These are phyloP conservation scores for Ceriagrion tenellum DNA, from an alignment of 2,888 invertebrate genomes.

Conservation along the genomic window DNA sequence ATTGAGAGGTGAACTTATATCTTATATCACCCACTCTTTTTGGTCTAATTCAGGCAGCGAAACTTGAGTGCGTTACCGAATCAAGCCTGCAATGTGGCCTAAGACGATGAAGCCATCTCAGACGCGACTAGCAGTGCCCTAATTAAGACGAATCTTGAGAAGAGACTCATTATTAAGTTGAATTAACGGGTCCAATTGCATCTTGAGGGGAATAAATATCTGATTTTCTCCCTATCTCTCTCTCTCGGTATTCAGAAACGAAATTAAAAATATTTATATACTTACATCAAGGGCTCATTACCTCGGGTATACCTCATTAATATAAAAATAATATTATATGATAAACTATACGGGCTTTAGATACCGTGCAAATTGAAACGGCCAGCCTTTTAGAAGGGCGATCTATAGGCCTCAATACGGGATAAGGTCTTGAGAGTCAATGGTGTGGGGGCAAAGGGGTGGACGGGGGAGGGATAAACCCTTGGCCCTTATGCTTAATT, in stretches of 20 bases:
- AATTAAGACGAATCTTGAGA: constrained; percentile 5
- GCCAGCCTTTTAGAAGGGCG: background rate
- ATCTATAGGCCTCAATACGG: background rate
- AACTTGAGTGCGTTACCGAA: background rate
- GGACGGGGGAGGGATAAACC: background rate
- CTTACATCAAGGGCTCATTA: background rate
- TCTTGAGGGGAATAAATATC: background rate
- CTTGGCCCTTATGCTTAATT: background rate
- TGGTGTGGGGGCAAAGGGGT: too few species aligned
- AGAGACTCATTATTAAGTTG: background rate
- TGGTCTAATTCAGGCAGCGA: background rate
- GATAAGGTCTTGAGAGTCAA: background rate
- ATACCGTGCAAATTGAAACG: background rate
- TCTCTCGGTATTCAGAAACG: too few species aligned
- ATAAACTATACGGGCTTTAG: background rate
- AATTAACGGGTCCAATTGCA: background rate
- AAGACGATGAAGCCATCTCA: background rate
- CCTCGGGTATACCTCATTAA: background rate
- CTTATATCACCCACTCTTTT: too few species aligned
- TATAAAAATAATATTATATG: background rate
- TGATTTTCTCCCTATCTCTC: background rate
- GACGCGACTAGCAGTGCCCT: background rate
- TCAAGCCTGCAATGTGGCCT: background rate
- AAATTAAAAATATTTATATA: too few species aligned
- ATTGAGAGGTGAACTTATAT: too few species aligned